Percentiles rank a stretch among this genome's conserved stretches.
Evolutionary conservation across 2,113 vertebrate genomes (phyloP).

Genomic region (Myotis brandtii): DNA sequence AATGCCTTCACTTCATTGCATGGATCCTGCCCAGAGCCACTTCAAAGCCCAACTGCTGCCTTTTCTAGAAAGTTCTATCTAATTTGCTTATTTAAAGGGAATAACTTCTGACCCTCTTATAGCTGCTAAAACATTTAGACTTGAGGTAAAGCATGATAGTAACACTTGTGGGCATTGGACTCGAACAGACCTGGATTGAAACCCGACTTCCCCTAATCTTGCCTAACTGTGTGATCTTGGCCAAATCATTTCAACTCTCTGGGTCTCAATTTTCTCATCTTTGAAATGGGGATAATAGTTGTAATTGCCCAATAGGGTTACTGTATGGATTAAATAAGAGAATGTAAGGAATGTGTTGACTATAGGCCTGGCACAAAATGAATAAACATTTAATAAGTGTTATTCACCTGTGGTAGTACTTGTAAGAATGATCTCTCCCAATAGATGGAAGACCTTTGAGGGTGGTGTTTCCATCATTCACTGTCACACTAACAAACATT

Average conservation of each 20-base stretch:
- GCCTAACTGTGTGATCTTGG: not conserved
- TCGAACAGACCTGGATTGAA: not conserved
- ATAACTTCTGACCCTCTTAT: not conserved
- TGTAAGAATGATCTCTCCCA: not conserved
- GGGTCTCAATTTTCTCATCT: not conserved
- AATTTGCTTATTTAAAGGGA: not conserved
- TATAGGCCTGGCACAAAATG: not conserved
- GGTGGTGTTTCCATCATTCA: too few relatives aligned
- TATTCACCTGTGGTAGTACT: accelerated
- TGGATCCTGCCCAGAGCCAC: not conserved
- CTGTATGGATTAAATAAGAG: not conserved
- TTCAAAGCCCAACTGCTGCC: not conserved
- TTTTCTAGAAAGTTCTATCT: conserved; percentile 10
- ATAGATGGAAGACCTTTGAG: not conserved
- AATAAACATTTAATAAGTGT: not conserved
- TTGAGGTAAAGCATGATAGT: not conserved
- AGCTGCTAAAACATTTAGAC: not conserved
- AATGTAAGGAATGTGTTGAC: not conserved
- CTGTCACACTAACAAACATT: accelerated
- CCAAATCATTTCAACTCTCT: not conserved
- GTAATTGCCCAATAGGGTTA: not conserved
- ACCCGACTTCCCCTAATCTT: too few relatives aligned
- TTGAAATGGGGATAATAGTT: not conserved
- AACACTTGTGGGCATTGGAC: not conserved
- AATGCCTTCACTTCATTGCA: not conserved